Base-by-base conservation (phyloP, 2,113 vertebrate species). In the Ciconia boyciana region DNA sequence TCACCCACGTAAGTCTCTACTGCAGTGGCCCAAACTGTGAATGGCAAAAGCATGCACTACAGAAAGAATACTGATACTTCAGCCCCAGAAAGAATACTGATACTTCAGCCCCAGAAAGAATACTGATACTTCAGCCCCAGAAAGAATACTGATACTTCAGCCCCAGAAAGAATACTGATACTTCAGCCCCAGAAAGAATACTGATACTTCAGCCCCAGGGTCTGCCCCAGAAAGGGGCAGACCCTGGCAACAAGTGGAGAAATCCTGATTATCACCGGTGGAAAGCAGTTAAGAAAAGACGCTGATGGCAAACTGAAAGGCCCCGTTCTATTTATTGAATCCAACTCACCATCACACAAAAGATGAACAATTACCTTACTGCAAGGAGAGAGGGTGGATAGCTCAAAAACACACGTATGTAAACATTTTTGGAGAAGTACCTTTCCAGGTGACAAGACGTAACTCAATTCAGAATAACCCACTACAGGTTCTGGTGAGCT, bases 21-120 rank as follows among this genome's bases (percentile, higher is more conserved):
- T 17, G 26, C 49, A 24, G 57, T 2, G 13, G 61, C 25, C 66
- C 32, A n/a, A 87, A 61, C 11, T 2, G 26, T 1, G 17, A 43
- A 58, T 3, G 17, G 26, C 25, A 64, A 39, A 88, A 49, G 25
- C 26, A 21, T 0, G 1, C 1, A 1, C 16, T 28, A n/a, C 19
- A 49, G 21, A 55, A 90, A 44, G 6, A 75, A 7, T 41, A 64
- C 16, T 1, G 8, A n/a, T n/a, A n/a, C n/a, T n/a, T n/a, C n/a
- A n/a, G n/a, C n/a, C n/a, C n/a, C n/a, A n/a, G n/a, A n/a, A n/a
- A n/a, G n/a, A n/a, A n/a, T n/a, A n/a, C n/a, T n/a, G n/a, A n/a
- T n/a, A n/a, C n/a, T n/a, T n/a, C n/a, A n/a, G n/a, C n/a, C n/a
- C n/a, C n/a, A n/a, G n/a, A n/a, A n/a, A n/a, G n/a, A n/a, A n/a